phyloP scores from a whole-genome alignment of 2,888 invertebrate genomes.

The Epirrhoe tristata region DNA sequence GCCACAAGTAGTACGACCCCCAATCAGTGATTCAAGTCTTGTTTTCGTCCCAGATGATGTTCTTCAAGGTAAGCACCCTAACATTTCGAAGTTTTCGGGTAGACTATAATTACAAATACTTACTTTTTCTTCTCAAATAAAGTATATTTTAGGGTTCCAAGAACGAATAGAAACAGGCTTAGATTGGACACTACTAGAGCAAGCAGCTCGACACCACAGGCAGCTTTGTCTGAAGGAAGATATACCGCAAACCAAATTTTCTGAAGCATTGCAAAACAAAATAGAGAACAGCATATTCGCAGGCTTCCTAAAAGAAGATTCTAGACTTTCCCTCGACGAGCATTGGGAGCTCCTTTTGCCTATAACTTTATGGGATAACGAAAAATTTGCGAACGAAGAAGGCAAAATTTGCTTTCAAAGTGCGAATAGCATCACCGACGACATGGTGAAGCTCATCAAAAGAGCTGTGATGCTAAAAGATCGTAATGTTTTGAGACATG shows the following conservation, averaged over 20 bases:
- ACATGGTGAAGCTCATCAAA: constrained; percentile 63
- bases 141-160: constrained; percentile 63
- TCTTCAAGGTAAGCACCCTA: constrained; percentile 55
- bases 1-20: constrained; percentile 54
- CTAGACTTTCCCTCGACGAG: constrained; percentile 60
- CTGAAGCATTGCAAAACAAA: constrained; percentile 65
- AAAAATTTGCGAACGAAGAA: constrained; percentile 68
- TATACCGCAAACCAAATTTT: constrained; percentile 56
- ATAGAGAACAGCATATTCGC: constrained; percentile 64
- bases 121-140: background rate
- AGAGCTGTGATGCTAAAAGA: constrained; percentile 58
- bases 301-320: constrained; percentile 64
- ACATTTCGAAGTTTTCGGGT: background rate
- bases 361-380: constrained; percentile 70
- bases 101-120: background rate
- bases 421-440: constrained; percentile 66
- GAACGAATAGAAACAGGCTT: constrained; percentile 69
- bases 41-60: constrained; percentile 63
- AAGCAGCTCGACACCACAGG: constrained; percentile 62
- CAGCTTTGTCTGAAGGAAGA: constrained; percentile 54
- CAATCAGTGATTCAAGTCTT: constrained; percentile 71
- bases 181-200: constrained; percentile 67
- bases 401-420: constrained; percentile 66
- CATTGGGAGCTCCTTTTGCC: constrained; percentile 71
- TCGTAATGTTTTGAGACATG: constrained; percentile 56